phyloP scores from a whole-genome alignment of 2,888 invertebrate species.

The Nyleta sp. region DNA sequence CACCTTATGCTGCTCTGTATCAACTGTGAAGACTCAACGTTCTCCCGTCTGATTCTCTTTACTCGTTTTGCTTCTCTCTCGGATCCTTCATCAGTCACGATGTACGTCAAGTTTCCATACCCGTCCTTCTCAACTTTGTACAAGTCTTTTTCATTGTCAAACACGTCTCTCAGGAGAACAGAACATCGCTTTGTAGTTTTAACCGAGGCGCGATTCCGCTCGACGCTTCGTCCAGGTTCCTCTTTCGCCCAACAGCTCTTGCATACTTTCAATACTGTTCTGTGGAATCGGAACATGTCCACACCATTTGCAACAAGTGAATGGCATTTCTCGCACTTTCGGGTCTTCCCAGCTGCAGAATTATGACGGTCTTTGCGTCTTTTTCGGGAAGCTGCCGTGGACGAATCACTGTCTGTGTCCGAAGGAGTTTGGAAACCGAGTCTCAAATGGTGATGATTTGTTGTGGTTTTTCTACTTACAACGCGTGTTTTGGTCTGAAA shows the following conservation, averaged over 20 bases:
- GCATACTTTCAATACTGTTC: conserved; percentile 74
- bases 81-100: conserved; percentile 69
- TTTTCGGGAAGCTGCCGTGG: conserved; percentile 22
- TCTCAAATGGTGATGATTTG: conserved; percentile 62
- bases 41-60: too few species aligned
- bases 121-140: conserved; percentile 69
- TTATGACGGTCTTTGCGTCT: background rate
- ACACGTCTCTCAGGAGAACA: conserved; percentile 77
- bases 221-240: conserved; percentile 65
- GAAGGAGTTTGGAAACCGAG: conserved; percentile 62
- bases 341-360: background rate
- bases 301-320: conserved; percentile 63
- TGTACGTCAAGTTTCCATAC: conserved; percentile 68
- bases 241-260: conserved; percentile 75
- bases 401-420: conserved; percentile 69
- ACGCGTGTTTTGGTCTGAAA: conserved; percentile 75
- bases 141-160: conserved; percentile 59
- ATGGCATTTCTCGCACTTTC: conserved; percentile 72
- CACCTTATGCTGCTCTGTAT: too few species aligned
- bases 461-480: conserved; percentile 74
- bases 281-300: conserved; percentile 74
- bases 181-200: conserved; percentile 73
- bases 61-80: conserved; percentile 58
- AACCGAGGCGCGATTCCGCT: conserved; percentile 35
- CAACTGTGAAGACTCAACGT: too few species aligned